Percentiles rank a stretch among this genome's conserved stretches.
Conservation (phyloP, 1,140 invertebrate species). For the Acromyrmex charruanus region DNA sequence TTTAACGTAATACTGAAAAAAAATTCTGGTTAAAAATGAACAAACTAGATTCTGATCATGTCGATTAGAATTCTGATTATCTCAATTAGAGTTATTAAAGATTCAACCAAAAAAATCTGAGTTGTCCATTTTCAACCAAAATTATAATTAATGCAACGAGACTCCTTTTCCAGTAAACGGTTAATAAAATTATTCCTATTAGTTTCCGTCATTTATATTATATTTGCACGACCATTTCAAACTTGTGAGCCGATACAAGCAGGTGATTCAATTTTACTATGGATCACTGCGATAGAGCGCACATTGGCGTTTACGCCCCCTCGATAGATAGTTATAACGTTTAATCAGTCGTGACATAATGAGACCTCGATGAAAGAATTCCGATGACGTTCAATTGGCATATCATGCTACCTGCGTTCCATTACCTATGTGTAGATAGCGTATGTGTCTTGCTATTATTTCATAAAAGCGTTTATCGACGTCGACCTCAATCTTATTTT, state of each 20-base stretch:
- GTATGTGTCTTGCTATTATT: slow-evolving; percentile 19
- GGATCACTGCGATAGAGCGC: slow-evolving; percentile 10
- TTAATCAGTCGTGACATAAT: slow-evolving; percentile 69
- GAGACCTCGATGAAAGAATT: slow-evolving; percentile 52
- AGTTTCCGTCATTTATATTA: no score
- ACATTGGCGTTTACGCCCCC: slow-evolving; percentile 41
- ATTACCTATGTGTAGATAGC: neutral
- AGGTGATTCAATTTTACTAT: slow-evolving; percentile 26
- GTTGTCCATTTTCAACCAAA: no score
- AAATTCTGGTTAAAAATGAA: no score
- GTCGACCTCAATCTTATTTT: slow-evolving; percentile 13
- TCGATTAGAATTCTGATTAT: no score
- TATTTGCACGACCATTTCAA: neutral
- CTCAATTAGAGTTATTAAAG: no score
- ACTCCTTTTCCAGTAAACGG: no score
- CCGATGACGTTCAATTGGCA: slow-evolving; percentile 14
- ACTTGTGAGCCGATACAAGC: neutral
- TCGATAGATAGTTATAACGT: slow-evolving; percentile 30
- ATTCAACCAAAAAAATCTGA: no score
- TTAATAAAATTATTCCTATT: neutral
- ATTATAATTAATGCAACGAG: no score
- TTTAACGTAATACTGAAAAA: neutral
- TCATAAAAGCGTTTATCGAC: slow-evolving; percentile 4
- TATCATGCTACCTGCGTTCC: slow-evolving; percentile 37
- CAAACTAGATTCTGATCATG: no score